Evolutionary conservation across 1,140 invertebrate genomes (phyloP).

Genomic region (Bombus sylvicola): DNA sequence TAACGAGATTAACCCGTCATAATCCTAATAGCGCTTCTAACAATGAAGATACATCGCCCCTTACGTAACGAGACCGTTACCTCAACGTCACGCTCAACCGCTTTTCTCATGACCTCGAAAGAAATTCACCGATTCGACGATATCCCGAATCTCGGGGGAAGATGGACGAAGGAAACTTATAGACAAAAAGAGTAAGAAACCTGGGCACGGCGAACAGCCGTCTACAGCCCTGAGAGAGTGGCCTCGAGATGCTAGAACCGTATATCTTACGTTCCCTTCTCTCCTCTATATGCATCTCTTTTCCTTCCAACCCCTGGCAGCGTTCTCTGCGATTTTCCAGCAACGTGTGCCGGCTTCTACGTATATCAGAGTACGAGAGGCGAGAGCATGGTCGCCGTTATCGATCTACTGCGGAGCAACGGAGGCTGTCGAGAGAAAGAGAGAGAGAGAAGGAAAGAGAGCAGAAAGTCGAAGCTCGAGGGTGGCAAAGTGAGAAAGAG

Average conservation of each 20-base stretch:
- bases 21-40: not conserved
- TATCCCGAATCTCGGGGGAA: not conserved
- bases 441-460: not conserved
- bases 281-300: slow-evolving; percentile 16
- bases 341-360: slow-evolving; percentile 65
- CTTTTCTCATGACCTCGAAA: not conserved
- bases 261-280: slow-evolving; percentile 4
- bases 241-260: slow-evolving; percentile 54
- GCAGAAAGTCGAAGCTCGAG: slow-evolving; percentile 63
- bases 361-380: slow-evolving; percentile 62
- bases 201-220: slow-evolving; percentile 11
- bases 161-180: too few species aligned
- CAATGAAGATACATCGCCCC: not conserved
- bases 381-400: slow-evolving; percentile 67
- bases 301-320: slow-evolving; percentile 60
- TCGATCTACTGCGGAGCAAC: slow-evolving; percentile 78
- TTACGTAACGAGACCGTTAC: slow-evolving; percentile 38
- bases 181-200: not conserved
- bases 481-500: slow-evolving; percentile 58
- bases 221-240: slow-evolving; percentile 60
- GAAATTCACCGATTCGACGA: not conserved
- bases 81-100: not conserved
- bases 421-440: slow-evolving; percentile 43
- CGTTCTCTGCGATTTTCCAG: slow-evolving; percentile 69
- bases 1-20: not conserved